Evolutionary conservation across 2,113 vertebrate genomes (phyloP), one percentile per base, ranked within the genome.

Genomic region (Ammodytes dubius): DNA sequence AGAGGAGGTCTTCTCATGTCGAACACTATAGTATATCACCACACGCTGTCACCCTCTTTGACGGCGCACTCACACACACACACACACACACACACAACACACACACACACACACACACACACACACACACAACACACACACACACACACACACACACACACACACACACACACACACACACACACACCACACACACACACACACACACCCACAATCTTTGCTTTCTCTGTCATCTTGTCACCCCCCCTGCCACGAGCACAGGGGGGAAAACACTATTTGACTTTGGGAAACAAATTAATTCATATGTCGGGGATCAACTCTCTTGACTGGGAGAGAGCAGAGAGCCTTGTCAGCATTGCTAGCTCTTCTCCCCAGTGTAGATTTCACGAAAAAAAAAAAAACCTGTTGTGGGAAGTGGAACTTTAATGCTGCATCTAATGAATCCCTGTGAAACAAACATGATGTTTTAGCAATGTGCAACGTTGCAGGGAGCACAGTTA

Each of bases 241-340:
- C 82, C 87, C 86, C 27, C 78, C 85, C 84, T 86, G 87, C 84
- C 79, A 82, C 49, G 80, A 84, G 81, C 69, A 76, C 70, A 45
- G 83, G 76, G 85, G 27, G 66, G 71, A 78, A 91, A 92, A 90
- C 86, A 84, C 73, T 81, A 77, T 87, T 89, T 58, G 15, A 88
- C 85, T 91, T 91, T 82, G 88, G 88, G 90, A 93, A 92, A 93
- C 87, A 92, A 93, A 94, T 94, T 84, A 94, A 92, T 94, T 93
- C 90, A 84, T 40, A 54, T 92, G 87, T 90, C 74, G 76, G 86
- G 84, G 87, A 87, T 92, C 88, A 89, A 80, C 83, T 79, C 75
- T 76, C 77, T 27, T 84, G 86, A 91, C 87, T 87, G 81, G 70
- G 81, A 91, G 80, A 74, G 4, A 65, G 85, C 82, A 81, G 74